These are phyloP conservation scores for Galagoides demidoff DNA, from an alignment of 2,797 vertebrate species.

Conservation along the genomic window DNA sequence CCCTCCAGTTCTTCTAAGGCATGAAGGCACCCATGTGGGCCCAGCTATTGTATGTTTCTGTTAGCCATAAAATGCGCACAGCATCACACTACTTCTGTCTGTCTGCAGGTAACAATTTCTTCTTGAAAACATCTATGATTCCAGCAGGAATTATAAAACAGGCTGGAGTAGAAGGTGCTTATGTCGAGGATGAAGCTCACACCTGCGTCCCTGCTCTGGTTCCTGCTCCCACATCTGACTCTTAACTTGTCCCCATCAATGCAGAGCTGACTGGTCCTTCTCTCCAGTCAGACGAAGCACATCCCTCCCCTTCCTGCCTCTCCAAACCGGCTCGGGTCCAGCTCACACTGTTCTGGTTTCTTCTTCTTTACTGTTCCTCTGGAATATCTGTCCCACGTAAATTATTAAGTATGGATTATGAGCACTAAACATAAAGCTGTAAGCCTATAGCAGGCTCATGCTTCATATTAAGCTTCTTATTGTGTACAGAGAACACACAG, in stretches of 20 bases:
- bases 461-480: neutral
- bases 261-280: neutral
- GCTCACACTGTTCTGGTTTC: neutral
- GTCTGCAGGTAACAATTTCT: neutral
- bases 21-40: neutral
- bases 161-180: neutral
- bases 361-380: neutral
- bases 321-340: neutral
- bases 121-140: neutral
- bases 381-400: neutral
- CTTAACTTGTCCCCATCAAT: neutral
- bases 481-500: neutral
- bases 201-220: neutral
- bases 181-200: neutral
- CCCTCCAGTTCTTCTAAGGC: conserved; percentile 8
- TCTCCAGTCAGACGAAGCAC: neutral
- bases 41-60: neutral
- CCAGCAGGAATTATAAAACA: neutral
- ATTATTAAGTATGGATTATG: neutral
- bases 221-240: neutral
- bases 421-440: conserved; percentile 5
- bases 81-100: neutral
- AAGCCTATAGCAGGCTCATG: neutral
- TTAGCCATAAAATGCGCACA: neutral
- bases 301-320: neutral